A percentile compares a stretch with the other conserved stretches of the same genome.
These are phyloP conservation scores for Xenops minutus DNA, from an alignment of 2,797 vertebrate species.

Conservation along the genomic window DNA sequence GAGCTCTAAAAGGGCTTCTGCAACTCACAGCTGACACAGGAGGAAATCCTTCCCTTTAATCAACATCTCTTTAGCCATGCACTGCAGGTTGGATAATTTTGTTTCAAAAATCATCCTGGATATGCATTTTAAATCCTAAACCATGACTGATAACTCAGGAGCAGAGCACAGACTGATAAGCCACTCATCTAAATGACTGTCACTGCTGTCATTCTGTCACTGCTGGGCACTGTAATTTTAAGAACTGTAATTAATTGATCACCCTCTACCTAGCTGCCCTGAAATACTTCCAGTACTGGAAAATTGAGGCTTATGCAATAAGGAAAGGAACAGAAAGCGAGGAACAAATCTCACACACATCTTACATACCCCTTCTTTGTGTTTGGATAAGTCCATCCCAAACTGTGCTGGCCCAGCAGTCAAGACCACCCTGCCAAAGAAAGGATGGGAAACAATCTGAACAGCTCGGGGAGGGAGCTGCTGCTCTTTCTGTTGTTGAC, in stretches of 20 bases:
- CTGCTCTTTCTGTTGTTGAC: conserved; percentile 98
- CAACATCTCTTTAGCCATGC: background rate
- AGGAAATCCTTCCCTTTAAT: background rate
- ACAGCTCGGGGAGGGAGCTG: conserved; percentile 96
- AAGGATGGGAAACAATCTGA: conserved; percentile 95
- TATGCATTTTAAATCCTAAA: background rate
- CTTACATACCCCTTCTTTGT: conserved; percentile 86
- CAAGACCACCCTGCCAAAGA: conserved; percentile 95
- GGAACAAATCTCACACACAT: background rate
- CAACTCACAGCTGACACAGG: background rate
- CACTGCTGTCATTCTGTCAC: background rate
- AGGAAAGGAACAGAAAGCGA: background rate
- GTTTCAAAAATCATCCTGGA: background rate
- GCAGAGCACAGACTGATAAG: background rate
- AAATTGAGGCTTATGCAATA: background rate
- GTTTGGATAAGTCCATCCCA: conserved; percentile 93
- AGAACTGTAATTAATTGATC: background rate
- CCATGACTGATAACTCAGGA: background rate
- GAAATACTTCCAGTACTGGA: background rate
- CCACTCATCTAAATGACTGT: background rate
- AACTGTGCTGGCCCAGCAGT: conserved; percentile 97
- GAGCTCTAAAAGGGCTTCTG: background rate
- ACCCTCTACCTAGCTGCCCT: background rate
- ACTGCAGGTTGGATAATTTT: background rate
- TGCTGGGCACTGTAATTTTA: background rate